These are phyloP conservation scores for Etheostoma perlongum DNA, from an alignment of 2,797 vertebrate species.

Conservation along the genomic window DNA sequence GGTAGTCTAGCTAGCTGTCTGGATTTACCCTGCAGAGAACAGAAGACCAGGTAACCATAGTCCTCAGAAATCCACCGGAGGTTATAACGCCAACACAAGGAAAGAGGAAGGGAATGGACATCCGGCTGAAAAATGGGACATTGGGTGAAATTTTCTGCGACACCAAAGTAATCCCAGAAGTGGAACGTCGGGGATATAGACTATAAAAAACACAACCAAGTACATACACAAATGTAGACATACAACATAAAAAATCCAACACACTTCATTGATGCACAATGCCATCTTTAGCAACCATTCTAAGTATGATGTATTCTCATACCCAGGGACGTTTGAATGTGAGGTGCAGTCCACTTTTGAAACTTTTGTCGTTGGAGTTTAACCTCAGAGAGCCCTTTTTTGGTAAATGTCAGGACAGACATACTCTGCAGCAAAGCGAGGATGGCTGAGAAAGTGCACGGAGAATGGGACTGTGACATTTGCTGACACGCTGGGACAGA, in stretches of 20 bases:
- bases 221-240: too few relatives aligned
- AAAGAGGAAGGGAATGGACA: too few relatives aligned
- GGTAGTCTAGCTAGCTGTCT: too few relatives aligned
- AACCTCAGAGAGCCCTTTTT: slow-evolving; percentile 46
- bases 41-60: too few relatives aligned
- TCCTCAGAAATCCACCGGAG: too few relatives aligned
- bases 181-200: too few relatives aligned
- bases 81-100: too few relatives aligned
- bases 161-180: too few relatives aligned
- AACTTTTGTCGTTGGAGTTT: slow-evolving; percentile 44
- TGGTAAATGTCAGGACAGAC: slow-evolving; percentile 56
- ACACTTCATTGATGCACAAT: slow-evolving; percentile 16
- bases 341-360: slow-evolving; percentile 12
- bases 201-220: too few relatives aligned
- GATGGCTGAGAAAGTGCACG: slow-evolving; percentile 24
- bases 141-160: too few relatives aligned
- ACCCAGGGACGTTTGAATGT: not conserved
- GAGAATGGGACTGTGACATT: slow-evolving; percentile 67
- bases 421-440: slow-evolving; percentile 9
- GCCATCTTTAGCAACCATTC: not conserved
- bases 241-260: not conserved
- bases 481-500: slow-evolving; percentile 64
- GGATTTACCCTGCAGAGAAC: too few relatives aligned
- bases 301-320: slow-evolving; percentile 26
- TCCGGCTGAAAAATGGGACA: too few relatives aligned